Conservation (phyloP, 2,888 invertebrate species). For the Mimachlamys varia region DNA sequence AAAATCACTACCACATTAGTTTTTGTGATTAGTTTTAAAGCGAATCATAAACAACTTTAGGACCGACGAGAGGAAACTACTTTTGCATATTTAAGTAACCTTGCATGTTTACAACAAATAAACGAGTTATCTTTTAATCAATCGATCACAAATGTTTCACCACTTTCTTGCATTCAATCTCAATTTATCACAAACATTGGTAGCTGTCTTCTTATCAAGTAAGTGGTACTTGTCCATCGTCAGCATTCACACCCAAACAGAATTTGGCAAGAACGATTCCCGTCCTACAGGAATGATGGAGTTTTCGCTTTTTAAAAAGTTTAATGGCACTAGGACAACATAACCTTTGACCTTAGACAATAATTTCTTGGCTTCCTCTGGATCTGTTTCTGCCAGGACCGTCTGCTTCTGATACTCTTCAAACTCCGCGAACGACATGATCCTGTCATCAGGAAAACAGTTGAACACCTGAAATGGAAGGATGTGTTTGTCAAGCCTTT, state of each 20-base stretch:
- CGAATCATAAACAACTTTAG: too few species aligned
- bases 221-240: not conserved
- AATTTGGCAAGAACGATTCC: constrained; percentile 95
- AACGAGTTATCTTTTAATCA: too few species aligned
- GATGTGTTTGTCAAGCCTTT: too few species aligned
- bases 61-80: too few species aligned
- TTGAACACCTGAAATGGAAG: constrained; percentile 88
- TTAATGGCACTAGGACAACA: constrained; percentile 93
- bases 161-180: not conserved
- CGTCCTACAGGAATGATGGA: constrained; percentile 92
- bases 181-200: not conserved
- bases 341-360: constrained; percentile 91
- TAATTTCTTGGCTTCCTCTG: constrained; percentile 85
- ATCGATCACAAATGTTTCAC: too few species aligned
- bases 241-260: constrained; percentile 91
- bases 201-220: not conserved
- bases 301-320: constrained; percentile 93
- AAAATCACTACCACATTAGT: too few species aligned
- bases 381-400: constrained; percentile 89
- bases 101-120: too few species aligned
- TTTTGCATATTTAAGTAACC: too few species aligned
- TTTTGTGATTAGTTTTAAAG: too few species aligned
- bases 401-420: constrained; percentile 89
- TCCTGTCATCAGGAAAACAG: constrained; percentile 93
- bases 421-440: constrained; percentile 90